Conservation (phyloP, 1,140 invertebrate species). For the Mycetomoellerius zeteki region DNA sequence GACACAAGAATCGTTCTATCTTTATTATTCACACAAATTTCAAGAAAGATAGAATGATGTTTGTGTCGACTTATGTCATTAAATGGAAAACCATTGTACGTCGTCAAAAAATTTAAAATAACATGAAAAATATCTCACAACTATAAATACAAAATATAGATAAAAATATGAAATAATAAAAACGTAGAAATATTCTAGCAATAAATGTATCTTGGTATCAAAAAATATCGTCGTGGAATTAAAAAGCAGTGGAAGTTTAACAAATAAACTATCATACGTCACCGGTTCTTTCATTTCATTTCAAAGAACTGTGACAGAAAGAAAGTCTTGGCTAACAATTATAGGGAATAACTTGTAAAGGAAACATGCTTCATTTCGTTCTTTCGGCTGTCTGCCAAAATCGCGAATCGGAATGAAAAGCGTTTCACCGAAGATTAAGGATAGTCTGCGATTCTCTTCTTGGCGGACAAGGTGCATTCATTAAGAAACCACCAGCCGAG, state of each 20-base stretch:
- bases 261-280: neutral
- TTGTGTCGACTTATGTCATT: too few relatives aligned
- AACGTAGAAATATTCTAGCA: neutral
- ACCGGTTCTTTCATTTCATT: neutral
- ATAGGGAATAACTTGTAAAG: neutral
- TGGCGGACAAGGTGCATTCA: constrained; percentile 16
- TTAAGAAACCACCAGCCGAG: neutral
- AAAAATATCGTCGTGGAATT: neutral
- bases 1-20: too few relatives aligned
- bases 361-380: neutral
- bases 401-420: neutral
- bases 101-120: neutral
- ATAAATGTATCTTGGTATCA: neutral
- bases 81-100: too few relatives aligned
- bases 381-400: constrained; percentile 45
- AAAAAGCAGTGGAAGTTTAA: neutral
- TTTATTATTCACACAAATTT: too few relatives aligned
- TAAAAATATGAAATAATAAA: neutral
- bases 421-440: constrained; percentile 56
- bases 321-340: neutral
- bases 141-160: neutral
- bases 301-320: neutral
- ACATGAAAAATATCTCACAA: neutral
- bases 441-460: neutral
- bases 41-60: too few relatives aligned